phyloP scores from a whole-genome alignment of 2,113 vertebrate genomes.

The Muscicapa adusta region DNA sequence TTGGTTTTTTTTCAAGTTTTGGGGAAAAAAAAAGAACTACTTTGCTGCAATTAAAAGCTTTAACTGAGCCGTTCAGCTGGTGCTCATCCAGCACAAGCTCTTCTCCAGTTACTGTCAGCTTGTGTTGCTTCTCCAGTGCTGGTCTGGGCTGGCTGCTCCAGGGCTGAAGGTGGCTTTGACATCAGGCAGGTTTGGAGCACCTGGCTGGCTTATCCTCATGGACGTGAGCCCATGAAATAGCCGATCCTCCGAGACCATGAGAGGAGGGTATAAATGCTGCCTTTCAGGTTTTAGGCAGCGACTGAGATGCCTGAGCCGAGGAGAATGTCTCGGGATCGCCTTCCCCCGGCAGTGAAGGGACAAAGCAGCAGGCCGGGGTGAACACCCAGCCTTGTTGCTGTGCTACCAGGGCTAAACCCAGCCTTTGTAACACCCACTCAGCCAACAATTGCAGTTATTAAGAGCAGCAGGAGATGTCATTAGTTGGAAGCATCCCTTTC shows the following conservation, averaged over 20 bases:
- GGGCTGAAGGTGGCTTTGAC: not conserved
- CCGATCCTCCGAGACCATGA: not conserved
- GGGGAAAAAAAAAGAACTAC: not conserved
- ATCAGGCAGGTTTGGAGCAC: not conserved
- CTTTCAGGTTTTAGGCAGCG: not conserved
- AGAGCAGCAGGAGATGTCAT: not conserved
- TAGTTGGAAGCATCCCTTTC: constrained; percentile 8
- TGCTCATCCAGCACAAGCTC: not conserved
- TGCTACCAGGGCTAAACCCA: not conserved
- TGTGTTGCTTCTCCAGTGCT: fast-evolving
- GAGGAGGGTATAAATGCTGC: not conserved
- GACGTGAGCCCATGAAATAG: fast-evolving
- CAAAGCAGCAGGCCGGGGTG: not conserved
- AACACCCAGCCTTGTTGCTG: not conserved
- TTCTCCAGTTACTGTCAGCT: not conserved
- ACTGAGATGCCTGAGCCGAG: not conserved
- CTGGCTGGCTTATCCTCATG: not conserved
- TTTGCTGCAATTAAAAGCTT: not conserved
- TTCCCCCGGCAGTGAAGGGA: not conserved
- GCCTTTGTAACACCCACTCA: not conserved
- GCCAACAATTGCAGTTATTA: not conserved
- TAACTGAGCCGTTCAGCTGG: not conserved
- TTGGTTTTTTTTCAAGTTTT: not conserved
- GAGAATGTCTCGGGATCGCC: not conserved
- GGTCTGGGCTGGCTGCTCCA: fast-evolving